Evolutionary conservation across 2,113 vertebrate genomes (phyloP).

Genomic region (Hassar affinis): DNA sequence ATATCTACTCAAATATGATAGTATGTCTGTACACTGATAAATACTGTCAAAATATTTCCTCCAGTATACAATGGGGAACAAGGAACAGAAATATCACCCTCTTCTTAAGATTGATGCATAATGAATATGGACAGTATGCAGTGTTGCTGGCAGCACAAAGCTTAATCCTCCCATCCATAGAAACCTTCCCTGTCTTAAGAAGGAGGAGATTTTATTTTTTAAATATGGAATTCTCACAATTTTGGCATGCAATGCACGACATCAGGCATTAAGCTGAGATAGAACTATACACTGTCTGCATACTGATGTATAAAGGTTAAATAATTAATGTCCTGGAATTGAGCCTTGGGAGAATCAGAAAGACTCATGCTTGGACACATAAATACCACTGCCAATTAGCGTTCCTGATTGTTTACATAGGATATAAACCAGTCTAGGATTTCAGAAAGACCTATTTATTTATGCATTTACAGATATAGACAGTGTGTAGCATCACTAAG

Average conservation of each 20-base stretch:
- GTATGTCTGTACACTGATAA: not conserved
- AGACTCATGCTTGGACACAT: not conserved
- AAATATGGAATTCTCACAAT: not conserved
- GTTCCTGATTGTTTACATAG: not conserved
- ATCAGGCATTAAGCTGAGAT: not conserved
- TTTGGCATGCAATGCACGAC: not conserved
- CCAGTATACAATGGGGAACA: not conserved
- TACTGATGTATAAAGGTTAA: not conserved
- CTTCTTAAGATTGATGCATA: slow-evolving; percentile 5
- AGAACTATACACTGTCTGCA: not conserved
- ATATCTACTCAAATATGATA: not conserved
- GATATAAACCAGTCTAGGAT: not conserved
- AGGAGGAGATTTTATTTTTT: not conserved
- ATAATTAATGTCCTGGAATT: not conserved
- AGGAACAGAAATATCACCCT: slow-evolving; percentile 2
- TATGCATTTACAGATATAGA: not conserved
- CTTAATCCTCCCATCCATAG: slow-evolving; percentile 11
- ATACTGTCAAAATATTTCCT: slow-evolving; percentile 19
- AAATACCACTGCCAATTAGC: not conserved
- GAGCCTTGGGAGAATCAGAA: not conserved
- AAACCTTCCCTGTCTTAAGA: not conserved
- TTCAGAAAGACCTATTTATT: not conserved
- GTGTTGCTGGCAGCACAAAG: slow-evolving; percentile 18
- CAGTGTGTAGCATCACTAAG: not conserved
- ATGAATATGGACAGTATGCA: slow-evolving; percentile 33